Conservation (phyloP, 92 coral and sea anemone genomes). For the Paragorgia papillata region DNA sequence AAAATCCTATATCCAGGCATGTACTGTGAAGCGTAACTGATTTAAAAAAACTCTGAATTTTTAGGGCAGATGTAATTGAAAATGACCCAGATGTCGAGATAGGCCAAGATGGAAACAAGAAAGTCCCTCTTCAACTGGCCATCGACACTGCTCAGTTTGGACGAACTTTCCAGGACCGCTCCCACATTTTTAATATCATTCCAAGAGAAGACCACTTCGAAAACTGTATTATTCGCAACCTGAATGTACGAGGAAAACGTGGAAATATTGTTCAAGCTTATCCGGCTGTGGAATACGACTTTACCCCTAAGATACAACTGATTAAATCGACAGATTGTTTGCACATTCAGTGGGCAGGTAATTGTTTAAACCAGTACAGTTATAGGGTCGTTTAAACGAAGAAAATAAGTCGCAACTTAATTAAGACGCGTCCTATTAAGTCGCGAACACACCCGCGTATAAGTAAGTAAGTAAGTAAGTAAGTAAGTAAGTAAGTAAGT, state of each 20-base stretch:
- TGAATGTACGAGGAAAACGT: slow-evolving; percentile 34
- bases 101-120: slow-evolving; percentile 61
- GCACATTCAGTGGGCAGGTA: slow-evolving; percentile 73
- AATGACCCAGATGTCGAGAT: slow-evolving; percentile 75
- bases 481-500: too few species aligned
- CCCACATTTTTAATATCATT: slow-evolving; percentile 70
- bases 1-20: too few species aligned
- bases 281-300: slow-evolving; percentile 38
- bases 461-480: too few species aligned
- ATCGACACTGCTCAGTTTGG: slow-evolving; percentile 56
- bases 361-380: too few species aligned
- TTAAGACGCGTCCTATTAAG: too few species aligned
- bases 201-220: slow-evolving; percentile 24
- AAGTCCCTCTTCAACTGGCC: slow-evolving; percentile 43
- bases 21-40: too few species aligned
- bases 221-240: not conserved
- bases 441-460: too few species aligned
- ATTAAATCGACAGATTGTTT: not conserved
- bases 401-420: too few species aligned
- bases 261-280: slow-evolving; percentile 37
- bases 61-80: too few species aligned
- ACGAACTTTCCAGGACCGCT: slow-evolving; percentile 51
- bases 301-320: slow-evolving; percentile 14
- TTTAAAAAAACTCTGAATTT: too few species aligned
- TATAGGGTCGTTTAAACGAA: too few species aligned